A percentile compares a stretch with the other conserved stretches of the same genome.
phyloP scores from a whole-genome alignment of 2,113 vertebrate species.

The Lophura nycthemera region DNA sequence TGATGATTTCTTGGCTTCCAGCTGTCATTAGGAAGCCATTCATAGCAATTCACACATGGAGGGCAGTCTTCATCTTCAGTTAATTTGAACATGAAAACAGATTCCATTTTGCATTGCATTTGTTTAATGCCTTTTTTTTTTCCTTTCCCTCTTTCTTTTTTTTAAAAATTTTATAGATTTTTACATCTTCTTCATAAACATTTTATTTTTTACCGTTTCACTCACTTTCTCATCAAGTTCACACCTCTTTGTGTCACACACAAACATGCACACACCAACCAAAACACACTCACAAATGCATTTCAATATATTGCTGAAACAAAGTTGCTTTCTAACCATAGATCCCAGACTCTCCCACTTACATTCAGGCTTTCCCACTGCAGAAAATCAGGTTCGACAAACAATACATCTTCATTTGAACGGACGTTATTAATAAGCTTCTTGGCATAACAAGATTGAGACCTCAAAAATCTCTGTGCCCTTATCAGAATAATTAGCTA shows the following conservation, averaged over 20 bases:
- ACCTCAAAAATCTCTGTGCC: not conserved
- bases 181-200: not conserved
- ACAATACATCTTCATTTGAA: not conserved
- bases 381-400: not conserved
- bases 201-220: not conserved
- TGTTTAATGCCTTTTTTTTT: not conserved
- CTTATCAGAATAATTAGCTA: conserved; percentile 25
- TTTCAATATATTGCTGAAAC: not conserved
- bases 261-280: not conserved
- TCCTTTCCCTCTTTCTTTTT: not conserved
- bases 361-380: not conserved
- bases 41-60: not conserved
- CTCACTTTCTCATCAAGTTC: not conserved
- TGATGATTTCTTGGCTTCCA: conserved; percentile 40
- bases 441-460: not conserved
- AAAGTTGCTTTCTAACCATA: not conserved
- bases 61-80: not conserved
- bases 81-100: conserved; percentile 21
- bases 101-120: not conserved
- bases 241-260: not conserved
- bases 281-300: not conserved
- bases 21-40: conserved; percentile 30
- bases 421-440: not conserved
- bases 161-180: not conserved
- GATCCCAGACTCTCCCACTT: not conserved